Conservation (phyloP, 2,113 vertebrate genomes). For the Oncorhynchus kisutch region DNA sequence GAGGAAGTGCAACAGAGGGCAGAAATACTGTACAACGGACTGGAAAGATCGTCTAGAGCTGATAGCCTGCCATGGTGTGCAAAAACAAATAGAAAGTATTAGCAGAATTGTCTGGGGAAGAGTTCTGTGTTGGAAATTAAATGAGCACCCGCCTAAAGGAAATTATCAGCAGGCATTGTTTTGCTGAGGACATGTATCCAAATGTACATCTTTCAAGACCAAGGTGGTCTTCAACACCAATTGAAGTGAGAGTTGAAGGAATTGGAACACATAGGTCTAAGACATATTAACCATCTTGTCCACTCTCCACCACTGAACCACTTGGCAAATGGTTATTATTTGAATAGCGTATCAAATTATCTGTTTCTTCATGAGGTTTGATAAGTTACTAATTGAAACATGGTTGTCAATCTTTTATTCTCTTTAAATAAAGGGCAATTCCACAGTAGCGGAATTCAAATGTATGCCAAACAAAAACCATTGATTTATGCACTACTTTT, state of each 20-base stretch:
- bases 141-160: background rate
- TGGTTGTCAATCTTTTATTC: background rate
- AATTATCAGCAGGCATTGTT: background rate
- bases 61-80: background rate
- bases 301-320: conserved; percentile 6
- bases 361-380: conserved; percentile 8
- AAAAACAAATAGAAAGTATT: background rate
- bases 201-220: background rate
- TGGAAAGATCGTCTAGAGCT: conserved; percentile 10
- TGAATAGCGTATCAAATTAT: background rate
- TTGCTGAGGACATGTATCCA: no score
- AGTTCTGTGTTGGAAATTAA: background rate
- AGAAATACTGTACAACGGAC: background rate
- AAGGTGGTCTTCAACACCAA: no score
- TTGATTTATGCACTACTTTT: no score
- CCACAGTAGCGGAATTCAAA: no score
- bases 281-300: conserved; percentile 29
- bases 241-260: background rate
- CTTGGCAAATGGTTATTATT: background rate
- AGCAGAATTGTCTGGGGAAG: background rate
- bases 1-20: background rate
- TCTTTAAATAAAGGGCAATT: background rate
- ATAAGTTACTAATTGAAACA: background rate
- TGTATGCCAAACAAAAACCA: no score
- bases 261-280: conserved; percentile 2